Evolutionary conservation across 2,888 invertebrate species (phyloP).

Genomic region (Galeruca laticollis): DNA sequence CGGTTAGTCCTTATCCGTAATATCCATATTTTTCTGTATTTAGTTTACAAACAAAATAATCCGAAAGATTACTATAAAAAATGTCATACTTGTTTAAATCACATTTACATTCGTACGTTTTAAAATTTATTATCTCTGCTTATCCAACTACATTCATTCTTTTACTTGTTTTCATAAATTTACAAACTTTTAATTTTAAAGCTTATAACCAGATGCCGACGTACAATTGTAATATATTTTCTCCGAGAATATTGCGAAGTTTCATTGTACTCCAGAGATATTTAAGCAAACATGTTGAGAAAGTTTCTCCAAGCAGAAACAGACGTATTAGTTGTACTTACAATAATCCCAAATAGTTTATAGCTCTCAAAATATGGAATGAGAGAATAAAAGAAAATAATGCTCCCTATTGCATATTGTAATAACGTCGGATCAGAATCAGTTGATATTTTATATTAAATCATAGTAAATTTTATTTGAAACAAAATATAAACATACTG

Average conservation of each 20-base stretch:
- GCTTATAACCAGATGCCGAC: constrained; percentile 5
- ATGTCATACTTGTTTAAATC: too few species aligned
- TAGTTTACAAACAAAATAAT: too few species aligned
- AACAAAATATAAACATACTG: too few species aligned
- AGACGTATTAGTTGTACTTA: not conserved
- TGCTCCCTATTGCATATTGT: too few species aligned
- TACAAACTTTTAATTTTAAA: not conserved
- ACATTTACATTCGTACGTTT: too few species aligned
- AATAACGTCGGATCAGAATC: too few species aligned
- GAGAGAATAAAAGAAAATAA: not conserved
- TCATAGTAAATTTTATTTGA: too few species aligned
- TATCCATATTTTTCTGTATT: too few species aligned
- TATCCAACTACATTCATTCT: not conserved
- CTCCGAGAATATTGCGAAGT: not conserved
- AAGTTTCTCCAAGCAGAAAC: not conserved
- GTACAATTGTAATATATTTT: constrained; percentile 1
- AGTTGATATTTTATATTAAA: too few species aligned
- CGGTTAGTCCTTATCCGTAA: too few species aligned
- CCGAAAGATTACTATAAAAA: too few species aligned
- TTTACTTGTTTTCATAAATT: not conserved
- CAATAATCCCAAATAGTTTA: constrained; percentile 2
- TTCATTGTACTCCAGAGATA: constrained; percentile 9
- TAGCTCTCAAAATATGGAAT: not conserved
- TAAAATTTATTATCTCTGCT: not conserved
- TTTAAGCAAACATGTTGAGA: constrained; percentile 3